Percentiles rank a stretch among this genome's conserved stretches.
phyloP scores from a whole-genome alignment of 1,140 invertebrate genomes.

The Zaprionus lachaisei region DNA sequence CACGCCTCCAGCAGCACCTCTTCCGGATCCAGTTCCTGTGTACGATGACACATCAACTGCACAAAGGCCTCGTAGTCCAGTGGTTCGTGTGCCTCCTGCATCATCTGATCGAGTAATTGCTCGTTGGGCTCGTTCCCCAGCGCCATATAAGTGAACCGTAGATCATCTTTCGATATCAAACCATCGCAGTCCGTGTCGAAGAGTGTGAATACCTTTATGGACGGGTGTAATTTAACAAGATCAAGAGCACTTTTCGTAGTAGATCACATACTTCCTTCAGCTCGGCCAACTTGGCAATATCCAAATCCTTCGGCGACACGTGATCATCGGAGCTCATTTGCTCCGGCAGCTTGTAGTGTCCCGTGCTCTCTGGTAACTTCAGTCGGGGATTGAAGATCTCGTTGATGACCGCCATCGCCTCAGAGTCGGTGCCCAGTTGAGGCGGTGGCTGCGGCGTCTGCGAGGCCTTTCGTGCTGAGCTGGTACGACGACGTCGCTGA shows the following conservation, averaged over 20 bases:
- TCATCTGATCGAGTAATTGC: constrained; percentile 86
- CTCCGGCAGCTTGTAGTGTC: constrained; percentile 85
- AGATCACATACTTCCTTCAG: constrained; percentile 85
- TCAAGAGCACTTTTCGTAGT: not conserved
- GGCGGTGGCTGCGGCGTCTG: constrained; percentile 57
- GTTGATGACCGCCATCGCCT: constrained; percentile 84
- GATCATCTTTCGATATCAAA: constrained; percentile 86
- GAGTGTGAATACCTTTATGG: constrained; percentile 86
- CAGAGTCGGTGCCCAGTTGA: constrained; percentile 57
- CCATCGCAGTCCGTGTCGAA: constrained; percentile 87
- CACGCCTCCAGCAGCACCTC: constrained; percentile 86
- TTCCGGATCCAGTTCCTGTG: constrained; percentile 87
- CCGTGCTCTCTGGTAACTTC: constrained; percentile 79
- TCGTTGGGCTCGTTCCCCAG: constrained; percentile 86
- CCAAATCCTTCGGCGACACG: constrained; percentile 85
- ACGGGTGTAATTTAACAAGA: not conserved
- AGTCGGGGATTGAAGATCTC: constrained; percentile 85
- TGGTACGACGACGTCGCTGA: constrained; percentile 69
- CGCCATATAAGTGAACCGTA: constrained; percentile 86
- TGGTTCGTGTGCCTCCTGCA: constrained; percentile 86
- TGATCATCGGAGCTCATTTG: constrained; percentile 85
- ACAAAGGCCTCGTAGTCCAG: constrained; percentile 87
- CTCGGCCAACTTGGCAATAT: constrained; percentile 86
- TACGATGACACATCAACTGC: constrained; percentile 86
- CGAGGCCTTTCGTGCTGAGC: constrained; percentile 66